Percentiles rank a stretch among this genome's conserved stretches.
These are phyloP conservation scores for Orbicella faveolata DNA, from an alignment of 64 coral and sea anemone species.

Conservation along the genomic window DNA sequence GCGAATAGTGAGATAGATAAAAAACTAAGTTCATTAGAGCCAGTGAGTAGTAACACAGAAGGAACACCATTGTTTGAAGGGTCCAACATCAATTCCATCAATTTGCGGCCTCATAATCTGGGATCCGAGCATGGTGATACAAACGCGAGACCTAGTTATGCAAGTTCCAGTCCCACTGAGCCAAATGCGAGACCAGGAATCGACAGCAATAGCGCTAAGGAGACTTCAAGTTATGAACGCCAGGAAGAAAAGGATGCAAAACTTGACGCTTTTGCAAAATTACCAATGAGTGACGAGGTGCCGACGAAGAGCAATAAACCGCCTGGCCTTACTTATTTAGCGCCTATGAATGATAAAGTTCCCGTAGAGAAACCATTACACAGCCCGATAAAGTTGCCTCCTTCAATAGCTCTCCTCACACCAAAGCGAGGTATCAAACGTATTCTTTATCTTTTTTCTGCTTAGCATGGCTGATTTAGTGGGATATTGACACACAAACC, in stretches of 20 bases:
- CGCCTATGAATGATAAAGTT: not conserved
- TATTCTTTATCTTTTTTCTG: too few relatives aligned
- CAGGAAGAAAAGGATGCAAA: slow-evolving; percentile 6
- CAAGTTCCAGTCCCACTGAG: not conserved
- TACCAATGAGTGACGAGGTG: not conserved
- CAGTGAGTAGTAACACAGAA: not conserved
- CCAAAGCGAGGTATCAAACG: slow-evolving; percentile 2
- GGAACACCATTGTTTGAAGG: not conserved
- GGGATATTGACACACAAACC: too few relatives aligned
- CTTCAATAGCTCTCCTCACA: slow-evolving; percentile 15
- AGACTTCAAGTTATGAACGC: not conserved
- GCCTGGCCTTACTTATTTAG: not conserved
- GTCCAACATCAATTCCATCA: not conserved
- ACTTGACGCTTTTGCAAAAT: not conserved
- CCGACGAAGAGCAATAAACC: not conserved
- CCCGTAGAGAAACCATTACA: not conserved
- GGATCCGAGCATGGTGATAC: not conserved
- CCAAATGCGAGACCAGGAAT: not conserved
- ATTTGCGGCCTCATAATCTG: not conserved
- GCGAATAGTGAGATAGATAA: not conserved
- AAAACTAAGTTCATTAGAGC: not conserved
- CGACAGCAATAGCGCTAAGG: not conserved
- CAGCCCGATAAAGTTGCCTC: not conserved
- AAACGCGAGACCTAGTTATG: not conserved
- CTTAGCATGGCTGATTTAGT: too few relatives aligned